Evolutionary conservation across 2,888 invertebrate genomes (phyloP), one percentile per base, ranked within the genome.

Genomic region (Sthenelais limicola): DNA sequence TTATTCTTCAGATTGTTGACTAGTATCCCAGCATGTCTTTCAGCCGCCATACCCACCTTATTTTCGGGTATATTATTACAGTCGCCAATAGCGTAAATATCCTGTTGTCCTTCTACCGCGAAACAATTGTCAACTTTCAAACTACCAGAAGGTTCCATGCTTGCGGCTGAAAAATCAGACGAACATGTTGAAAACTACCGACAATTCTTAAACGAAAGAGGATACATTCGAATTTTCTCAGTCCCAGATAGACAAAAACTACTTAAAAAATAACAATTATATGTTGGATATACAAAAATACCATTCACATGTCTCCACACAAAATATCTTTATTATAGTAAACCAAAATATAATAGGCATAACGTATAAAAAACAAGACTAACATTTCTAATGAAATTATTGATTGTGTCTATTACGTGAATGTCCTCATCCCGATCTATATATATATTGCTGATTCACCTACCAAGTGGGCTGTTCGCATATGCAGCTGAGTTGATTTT

Each of bases 61-160:
- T 30, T 24, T 15, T 71, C 73, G 18, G 51, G 48, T 5, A 48
- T 47, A 35, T 67, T 68, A 70, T 33, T 62, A 52, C 74, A 75
- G 72, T 78, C 78, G 3, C 78, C 78, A 15, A 78, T 54, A 54
- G 78, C 76, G 49, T 74, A 78, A 26, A 78, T 68, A 35, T 78
- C 72, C 3, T 70, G 26, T 15, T 71, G 54, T n/a, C 74, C 78
- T 28, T 72, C 72, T 12, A 78, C 76, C 51, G 71, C 75, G 15
- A 77, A 58, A 47, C 30, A 73, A 28, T 76, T 49, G 67, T 78
- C 69, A 5, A 78, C 78, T 38, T 73, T 72, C 24, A 78, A 58
- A 9, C 32, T 26, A 24, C 76, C 78, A n/a, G 54, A 56, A 21
- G 28, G 52, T 12, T 67, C 66, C 69, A 69, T 70, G 32, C 49